Base-by-base conservation (phyloP, 2,888 invertebrate genomes). In the Polietes domitor region DNA sequence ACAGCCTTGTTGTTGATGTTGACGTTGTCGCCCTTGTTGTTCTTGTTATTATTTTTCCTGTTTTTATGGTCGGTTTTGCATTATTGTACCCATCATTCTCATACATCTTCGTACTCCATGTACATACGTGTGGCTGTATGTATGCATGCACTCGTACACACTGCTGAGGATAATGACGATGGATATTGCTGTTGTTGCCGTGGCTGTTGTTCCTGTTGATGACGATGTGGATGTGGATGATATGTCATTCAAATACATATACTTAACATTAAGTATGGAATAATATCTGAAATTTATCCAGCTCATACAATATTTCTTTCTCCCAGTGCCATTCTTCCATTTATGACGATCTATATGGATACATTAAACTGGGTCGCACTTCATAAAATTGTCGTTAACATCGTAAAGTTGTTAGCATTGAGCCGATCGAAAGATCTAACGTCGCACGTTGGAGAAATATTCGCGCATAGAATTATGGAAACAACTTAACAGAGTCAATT, bases 231-330 rank as follows among this genome's bases (percentile, higher is more conserved):
- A 41, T 37, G 37, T 37, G 37, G 37, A 37, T 43, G 78, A 73
- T 73, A 73, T 61, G 65, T 58, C 74, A 75, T 75, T 80, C 50
- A 80, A 50, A 74, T 80, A n/a, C n/a, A n/a, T n/a, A 55, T 43
- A 70, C 58, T 74, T 74, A 79, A 68, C 68, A 68, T 74, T 77
- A 72, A 41, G 50, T 63, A 37, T 75, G 61, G 21, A 75, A 70
- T 47, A 80, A 80, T 80, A 70, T 73, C 65, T 65, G 37, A 32
- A 74, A 74, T 61, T 24, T 61, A 61, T 61, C 61, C 61, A 21
- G n/a, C 28, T 61, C 28, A 28, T 61, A 61, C 26, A n/a, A 32
- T 28, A 61, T 24, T 58, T 10, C 12, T 19, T 7, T 24, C 53
- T 0, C 10, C 1, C 32, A 41, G 24, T 41, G 17, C 12, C 0